Conservation (phyloP, 1,140 invertebrate species). For the Microplitis mediator region DNA sequence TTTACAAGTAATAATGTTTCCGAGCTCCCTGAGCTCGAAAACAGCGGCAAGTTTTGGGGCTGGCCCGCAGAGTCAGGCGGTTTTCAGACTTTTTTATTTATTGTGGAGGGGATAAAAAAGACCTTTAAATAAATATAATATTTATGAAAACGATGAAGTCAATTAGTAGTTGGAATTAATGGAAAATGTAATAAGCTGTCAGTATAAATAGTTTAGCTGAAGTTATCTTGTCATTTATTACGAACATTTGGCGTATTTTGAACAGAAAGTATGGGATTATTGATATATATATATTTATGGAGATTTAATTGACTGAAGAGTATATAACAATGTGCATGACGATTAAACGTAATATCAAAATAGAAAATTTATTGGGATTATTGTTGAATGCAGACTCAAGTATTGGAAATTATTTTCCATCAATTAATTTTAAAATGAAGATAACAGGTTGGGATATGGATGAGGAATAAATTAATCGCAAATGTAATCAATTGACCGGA, state of each 20-base stretch:
- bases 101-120: no score
- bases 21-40: no score
- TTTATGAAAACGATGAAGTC: no score
- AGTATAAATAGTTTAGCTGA: background rate
- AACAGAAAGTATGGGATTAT: no score
- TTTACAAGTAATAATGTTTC: no score
- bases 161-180: no score
- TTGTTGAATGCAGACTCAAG: background rate
- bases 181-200: no score
- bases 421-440: slow-evolving; percentile 2
- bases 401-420: background rate
- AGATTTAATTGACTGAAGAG: background rate
- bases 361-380: background rate
- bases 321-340: background rate
- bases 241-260: no score
- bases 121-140: no score
- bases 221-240: background rate
- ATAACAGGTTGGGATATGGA: background rate
- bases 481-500: slow-evolving; percentile 8
- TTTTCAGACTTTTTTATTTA: no score
- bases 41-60: no score
- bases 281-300: background rate
- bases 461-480: background rate
- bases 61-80: no score
- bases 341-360: background rate